Percentiles rank a stretch among this genome's conserved stretches.
Conservation (phyloP, 2,888 invertebrate genomes). For the Latheticus oryzae region DNA sequence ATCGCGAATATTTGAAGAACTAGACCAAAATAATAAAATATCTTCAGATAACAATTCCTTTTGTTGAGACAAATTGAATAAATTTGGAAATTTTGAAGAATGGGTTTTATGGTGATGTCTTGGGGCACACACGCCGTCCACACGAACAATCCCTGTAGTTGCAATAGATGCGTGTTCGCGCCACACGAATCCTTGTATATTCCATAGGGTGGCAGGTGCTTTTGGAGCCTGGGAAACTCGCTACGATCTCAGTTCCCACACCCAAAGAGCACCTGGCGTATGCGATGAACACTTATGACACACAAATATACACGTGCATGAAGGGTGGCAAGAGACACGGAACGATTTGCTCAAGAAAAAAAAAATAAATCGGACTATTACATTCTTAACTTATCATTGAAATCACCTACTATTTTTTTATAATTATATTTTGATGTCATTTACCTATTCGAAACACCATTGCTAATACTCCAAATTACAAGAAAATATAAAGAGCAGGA, state of each 20-base stretch:
- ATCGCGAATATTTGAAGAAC: background rate
- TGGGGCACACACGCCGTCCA: constrained; percentile 41
- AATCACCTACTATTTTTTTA: too few species aligned
- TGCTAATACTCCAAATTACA: background rate
- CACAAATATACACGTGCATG: constrained; percentile 34
- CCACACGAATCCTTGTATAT: too few species aligned
- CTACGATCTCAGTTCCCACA: constrained; percentile 59
- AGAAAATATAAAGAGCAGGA: background rate
- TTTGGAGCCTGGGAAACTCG: constrained; percentile 60
- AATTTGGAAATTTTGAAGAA: background rate
- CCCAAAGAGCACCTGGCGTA: constrained; percentile 54
- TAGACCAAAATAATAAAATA: background rate
- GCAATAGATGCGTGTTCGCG: constrained; percentile 40
- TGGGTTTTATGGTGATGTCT: constrained; percentile 5
- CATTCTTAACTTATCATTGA: too few species aligned
- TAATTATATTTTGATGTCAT: too few species aligned
- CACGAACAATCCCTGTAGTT: constrained; percentile 48
- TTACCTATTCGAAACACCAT: too few species aligned
- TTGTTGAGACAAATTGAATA: background rate
- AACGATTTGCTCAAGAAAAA: too few species aligned
- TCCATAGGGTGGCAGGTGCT: too few species aligned
- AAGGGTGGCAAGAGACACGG: constrained; percentile 33
- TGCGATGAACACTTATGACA: constrained; percentile 12
- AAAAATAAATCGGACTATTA: too few species aligned
- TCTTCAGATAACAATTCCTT: background rate